Percentiles rank a stretch among this genome's conserved stretches.
These are phyloP conservation scores for Acleris sparsana DNA, from an alignment of 2,888 invertebrate genomes.

Conservation along the genomic window DNA sequence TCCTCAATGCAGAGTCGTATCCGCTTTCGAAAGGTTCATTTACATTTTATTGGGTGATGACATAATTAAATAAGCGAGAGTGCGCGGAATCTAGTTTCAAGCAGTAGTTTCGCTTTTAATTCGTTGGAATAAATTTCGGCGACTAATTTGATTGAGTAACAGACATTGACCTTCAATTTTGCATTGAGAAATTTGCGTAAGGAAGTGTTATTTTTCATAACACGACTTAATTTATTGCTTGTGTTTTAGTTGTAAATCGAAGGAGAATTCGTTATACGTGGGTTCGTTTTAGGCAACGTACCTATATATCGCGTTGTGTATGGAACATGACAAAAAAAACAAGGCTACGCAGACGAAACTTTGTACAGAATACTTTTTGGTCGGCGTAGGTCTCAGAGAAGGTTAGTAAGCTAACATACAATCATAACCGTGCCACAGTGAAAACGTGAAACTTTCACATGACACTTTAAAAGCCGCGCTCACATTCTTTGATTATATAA, in stretches of 20 bases:
- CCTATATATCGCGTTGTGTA: background rate
- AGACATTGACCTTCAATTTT: constrained; percentile 58
- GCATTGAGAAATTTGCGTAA: constrained; percentile 47
- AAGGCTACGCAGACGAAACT: too few species aligned
- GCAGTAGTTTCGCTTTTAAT: constrained; percentile 47
- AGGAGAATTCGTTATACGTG: background rate
- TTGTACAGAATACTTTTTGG: too few species aligned
- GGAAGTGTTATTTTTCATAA: constrained; percentile 46
- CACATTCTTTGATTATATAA: constrained; percentile 38
- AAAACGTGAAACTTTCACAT: constrained; percentile 54
- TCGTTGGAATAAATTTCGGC: constrained; percentile 44
- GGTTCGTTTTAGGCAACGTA: background rate
- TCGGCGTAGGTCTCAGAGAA: constrained; percentile 28
- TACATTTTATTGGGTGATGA: constrained; percentile 39
- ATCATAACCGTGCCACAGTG: constrained; percentile 38
- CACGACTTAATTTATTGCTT: constrained; percentile 15
- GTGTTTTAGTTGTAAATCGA: too few species aligned
- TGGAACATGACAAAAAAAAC: too few species aligned
- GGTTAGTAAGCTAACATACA: constrained; percentile 39
- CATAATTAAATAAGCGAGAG: constrained; percentile 38
- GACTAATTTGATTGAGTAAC: constrained; percentile 45
- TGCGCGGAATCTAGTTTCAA: constrained; percentile 44
- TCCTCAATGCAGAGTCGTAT: constrained; percentile 24
- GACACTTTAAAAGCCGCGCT: constrained; percentile 45
- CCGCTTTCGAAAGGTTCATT: constrained; percentile 40